Evolutionary conservation across 2,888 invertebrate genomes (phyloP).

Genomic region (Teleogryllus oceanicus): DNA sequence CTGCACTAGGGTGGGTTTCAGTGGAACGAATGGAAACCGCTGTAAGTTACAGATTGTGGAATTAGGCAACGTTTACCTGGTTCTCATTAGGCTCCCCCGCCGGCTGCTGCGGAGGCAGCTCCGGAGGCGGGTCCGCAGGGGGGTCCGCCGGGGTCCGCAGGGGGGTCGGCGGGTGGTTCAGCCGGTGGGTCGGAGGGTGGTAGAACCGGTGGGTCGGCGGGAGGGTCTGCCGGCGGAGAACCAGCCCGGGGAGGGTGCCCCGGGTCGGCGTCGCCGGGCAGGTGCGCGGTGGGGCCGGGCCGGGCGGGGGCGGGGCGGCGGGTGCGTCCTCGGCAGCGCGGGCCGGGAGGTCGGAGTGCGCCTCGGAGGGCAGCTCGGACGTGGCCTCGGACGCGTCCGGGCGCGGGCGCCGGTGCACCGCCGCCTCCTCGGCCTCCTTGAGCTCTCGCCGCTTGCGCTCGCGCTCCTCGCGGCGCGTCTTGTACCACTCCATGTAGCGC

Average conservation of each 20-base stretch:
- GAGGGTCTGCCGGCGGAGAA: background rate
- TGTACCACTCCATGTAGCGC: conserved; percentile 77
- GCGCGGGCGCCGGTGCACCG: background rate
- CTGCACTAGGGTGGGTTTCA: too few relatives aligned
- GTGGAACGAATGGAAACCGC: too few relatives aligned
- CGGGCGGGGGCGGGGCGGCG: background rate
- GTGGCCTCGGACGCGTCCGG: conserved; percentile 48
- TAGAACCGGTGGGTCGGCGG: background rate
- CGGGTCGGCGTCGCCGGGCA: too few relatives aligned
- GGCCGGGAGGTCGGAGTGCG: background rate
- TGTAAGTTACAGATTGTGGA: too few relatives aligned
- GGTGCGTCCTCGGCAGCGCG: too few relatives aligned
- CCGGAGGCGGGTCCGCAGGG: conserved; percentile 51
- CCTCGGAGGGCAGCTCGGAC: conserved; percentile 22
- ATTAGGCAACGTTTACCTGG: too few relatives aligned
- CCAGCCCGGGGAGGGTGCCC: too few relatives aligned
- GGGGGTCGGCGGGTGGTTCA: background rate
- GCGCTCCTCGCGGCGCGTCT: conserved; percentile 55
- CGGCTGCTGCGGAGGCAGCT: background rate
- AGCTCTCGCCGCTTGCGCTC: conserved; percentile 38
- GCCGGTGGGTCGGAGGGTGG: background rate
- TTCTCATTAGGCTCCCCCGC: too few relatives aligned
- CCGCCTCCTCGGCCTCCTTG: conserved; percentile 30
- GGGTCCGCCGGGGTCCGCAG: conserved; percentile 34
- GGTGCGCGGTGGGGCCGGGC: background rate